Percentiles rank a stretch among this genome's conserved stretches.
Evolutionary conservation across 2,888 invertebrate species (phyloP).

Genomic region (Stramonita haemastoma): DNA sequence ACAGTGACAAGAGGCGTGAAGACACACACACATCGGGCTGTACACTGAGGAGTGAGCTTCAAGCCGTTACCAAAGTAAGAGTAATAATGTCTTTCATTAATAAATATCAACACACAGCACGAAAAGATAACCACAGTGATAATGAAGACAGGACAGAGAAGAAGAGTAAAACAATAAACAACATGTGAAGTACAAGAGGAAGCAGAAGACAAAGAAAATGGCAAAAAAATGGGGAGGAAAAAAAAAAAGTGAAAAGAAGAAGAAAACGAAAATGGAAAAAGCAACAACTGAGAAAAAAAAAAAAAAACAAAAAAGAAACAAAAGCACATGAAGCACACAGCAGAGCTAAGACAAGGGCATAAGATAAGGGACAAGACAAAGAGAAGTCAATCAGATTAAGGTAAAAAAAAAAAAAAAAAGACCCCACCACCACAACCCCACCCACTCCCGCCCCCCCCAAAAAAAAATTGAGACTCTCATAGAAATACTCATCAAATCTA

Average conservation of each 20-base stretch:
- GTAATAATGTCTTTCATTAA: too few species aligned
- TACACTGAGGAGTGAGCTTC: too few species aligned
- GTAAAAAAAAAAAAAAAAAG: not conserved
- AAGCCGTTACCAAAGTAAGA: too few species aligned
- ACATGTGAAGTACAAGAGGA: not conserved
- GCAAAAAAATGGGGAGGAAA: not conserved
- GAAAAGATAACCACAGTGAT: too few species aligned
- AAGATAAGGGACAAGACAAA: not conserved
- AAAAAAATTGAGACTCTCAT: too few species aligned
- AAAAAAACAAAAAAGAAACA: constrained; percentile 11
- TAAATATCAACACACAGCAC: too few species aligned
- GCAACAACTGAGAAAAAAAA: constrained; percentile 3
- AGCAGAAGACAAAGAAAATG: not conserved
- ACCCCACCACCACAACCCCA: not conserved
- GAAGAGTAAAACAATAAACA: too few species aligned
- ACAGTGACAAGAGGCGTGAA: too few species aligned
- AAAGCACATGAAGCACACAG: not conserved
- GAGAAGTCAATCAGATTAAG: too few species aligned
- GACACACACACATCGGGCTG: too few species aligned
- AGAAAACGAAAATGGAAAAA: not conserved
- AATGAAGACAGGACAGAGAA: too few species aligned
- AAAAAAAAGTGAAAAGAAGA: not conserved
- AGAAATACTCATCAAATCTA: too few species aligned
- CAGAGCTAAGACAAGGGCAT: not conserved
- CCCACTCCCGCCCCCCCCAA: not conserved